phyloP scores from a whole-genome alignment of 2,797 vertebrate species.

The Apogon hyalosoma region DNA sequence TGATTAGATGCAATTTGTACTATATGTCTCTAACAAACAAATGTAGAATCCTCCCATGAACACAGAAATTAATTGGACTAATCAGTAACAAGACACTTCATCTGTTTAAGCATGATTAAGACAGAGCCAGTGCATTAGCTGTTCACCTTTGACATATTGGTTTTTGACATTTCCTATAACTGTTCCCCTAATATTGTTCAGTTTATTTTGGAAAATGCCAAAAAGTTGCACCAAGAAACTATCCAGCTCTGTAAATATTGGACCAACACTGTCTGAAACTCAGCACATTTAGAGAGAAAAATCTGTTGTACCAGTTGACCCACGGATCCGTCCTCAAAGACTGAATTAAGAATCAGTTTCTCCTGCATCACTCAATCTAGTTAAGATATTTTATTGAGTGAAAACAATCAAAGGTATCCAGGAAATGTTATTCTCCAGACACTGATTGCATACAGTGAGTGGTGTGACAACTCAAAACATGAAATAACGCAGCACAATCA shows the following conservation, averaged over 20 bases:
- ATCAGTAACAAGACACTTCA: background rate
- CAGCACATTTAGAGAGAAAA: background rate
- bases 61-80: background rate
- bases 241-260: background rate
- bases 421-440: constrained; percentile 1
- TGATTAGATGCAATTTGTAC: background rate
- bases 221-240: constrained; percentile 1
- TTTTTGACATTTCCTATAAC: constrained; percentile 25
- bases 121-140: background rate
- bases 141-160: background rate
- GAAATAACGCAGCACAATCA: background rate
- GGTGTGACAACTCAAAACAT: constrained; percentile 4
- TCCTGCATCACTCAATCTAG: background rate
- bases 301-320: background rate
- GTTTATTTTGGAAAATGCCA: constrained; percentile 21
- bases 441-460: constrained; percentile 17
- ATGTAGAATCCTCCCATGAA: background rate
- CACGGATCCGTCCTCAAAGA: background rate
- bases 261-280: background rate
- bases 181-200: background rate
- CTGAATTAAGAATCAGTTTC: background rate
- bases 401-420: background rate
- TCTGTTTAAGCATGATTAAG: constrained; percentile 3
- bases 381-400: background rate
- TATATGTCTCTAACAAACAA: background rate